A percentile compares a stretch with the other conserved stretches of the same genome.
Conservation (phyloP, 2,888 invertebrate genomes). For the Drosophila macrothrix region DNA sequence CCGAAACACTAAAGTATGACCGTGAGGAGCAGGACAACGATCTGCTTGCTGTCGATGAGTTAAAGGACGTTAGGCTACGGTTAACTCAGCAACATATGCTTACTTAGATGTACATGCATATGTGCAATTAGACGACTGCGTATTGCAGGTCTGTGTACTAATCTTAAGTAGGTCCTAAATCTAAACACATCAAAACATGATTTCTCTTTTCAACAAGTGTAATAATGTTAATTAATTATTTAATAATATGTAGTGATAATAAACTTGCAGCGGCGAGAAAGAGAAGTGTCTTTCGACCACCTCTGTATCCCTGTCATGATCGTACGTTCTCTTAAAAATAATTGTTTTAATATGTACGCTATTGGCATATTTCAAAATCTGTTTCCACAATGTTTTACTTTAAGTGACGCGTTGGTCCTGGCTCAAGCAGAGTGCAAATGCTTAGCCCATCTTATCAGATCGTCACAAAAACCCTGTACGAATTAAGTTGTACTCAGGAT, state of each 20-base stretch:
- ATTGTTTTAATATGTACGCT: too few relatives aligned
- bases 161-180: conserved; percentile 20
- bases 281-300: background rate
- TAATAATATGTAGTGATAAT: background rate
- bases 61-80: conserved; percentile 45
- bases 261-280: background rate
- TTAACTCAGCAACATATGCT: conserved; percentile 36
- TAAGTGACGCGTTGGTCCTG: background rate
- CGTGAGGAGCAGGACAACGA: conserved; percentile 55
- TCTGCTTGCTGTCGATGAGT: conserved; percentile 43
- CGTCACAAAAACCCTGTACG: too few relatives aligned
- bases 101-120: conserved; percentile 16
- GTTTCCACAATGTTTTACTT: background rate
- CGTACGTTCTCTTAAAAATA: background rate
- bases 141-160: conserved; percentile 14
- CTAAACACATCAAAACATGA: conserved; percentile 2
- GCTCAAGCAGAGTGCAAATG: background rate
- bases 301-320: background rate
- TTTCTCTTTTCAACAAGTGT: background rate
- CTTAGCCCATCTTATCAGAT: background rate
- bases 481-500: too few relatives aligned
- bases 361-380: background rate
- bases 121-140: conserved; percentile 10
- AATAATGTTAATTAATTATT: background rate
- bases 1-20: conserved; percentile 57